phyloP scores from a whole-genome alignment of 2,888 invertebrate species.

The Epinotia nisella region DNA sequence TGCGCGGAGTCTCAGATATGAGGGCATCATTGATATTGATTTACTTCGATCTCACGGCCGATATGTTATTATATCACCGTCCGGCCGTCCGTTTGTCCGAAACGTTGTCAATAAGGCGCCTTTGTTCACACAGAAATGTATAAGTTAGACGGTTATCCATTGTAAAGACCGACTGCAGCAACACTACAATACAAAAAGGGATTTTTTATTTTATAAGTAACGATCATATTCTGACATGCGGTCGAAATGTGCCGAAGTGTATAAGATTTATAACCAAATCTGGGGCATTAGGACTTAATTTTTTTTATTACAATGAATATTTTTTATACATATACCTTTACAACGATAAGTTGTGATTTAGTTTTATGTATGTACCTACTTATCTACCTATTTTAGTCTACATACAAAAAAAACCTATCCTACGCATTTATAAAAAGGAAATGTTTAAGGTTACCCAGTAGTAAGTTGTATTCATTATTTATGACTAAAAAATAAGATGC shows the following conservation, averaged over 20 bases:
- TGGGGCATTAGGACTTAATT: slow-evolving; percentile 55
- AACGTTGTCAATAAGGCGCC: slow-evolving; percentile 80
- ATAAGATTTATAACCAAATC: slow-evolving; percentile 76
- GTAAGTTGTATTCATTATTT: too few relatives aligned
- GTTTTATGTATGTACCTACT: too few relatives aligned
- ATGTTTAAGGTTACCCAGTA: too few relatives aligned
- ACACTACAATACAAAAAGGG: slow-evolving; percentile 65
- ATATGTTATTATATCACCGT: slow-evolving; percentile 79
- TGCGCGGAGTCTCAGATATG: slow-evolving; percentile 51
- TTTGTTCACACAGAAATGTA: slow-evolving; percentile 83
- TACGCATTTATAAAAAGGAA: too few relatives aligned
- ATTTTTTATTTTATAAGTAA: slow-evolving; percentile 65
- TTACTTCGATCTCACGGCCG: slow-evolving; percentile 71
- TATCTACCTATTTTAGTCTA: too few relatives aligned
- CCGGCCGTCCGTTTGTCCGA: slow-evolving; percentile 69
- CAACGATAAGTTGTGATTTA: too few relatives aligned
- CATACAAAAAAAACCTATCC: too few relatives aligned
- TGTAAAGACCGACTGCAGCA: slow-evolving; percentile 64
- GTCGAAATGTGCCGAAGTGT: slow-evolving; percentile 82
- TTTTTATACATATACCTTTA: too few relatives aligned
- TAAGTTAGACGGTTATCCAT: slow-evolving; percentile 79
- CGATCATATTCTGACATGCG: slow-evolving; percentile 80
- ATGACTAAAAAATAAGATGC: too few relatives aligned
- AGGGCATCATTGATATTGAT: slow-evolving; percentile 75
- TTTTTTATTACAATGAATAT: slow-evolving; percentile 33